Base-by-base conservation (phyloP, 1,140 invertebrate species). In the Nymphalis io region DNA sequence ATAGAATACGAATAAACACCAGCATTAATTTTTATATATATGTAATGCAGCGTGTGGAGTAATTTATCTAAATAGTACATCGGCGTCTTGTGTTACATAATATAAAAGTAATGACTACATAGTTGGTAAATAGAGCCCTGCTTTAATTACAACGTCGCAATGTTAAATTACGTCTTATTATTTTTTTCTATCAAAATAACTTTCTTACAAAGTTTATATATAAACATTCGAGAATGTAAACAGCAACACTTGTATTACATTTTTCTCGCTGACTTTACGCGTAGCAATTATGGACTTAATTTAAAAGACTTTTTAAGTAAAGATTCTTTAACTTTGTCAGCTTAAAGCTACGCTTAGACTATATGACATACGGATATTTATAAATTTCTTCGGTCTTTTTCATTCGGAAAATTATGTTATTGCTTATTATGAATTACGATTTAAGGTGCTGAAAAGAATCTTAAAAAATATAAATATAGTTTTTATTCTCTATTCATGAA, bases 11-110 rank as follows among this genome's bases (percentile, higher is more conserved):
- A 2, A 27, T 27, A 33, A 33, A 55, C 5, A 55, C 48, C 1
- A 27, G 21, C 3, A n/a, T 20, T 4, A 55, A n/a, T 15, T 55
- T 16, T 48, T 11, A 27, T 27, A 33, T n/a, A 23, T 55, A 10
- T 15, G 15, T 18, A 21, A 1, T 55, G 21, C 21, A 46, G 60
- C 38, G 59, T 60, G 46, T 42, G 55, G 20, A 58, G 68, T 74
- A 63, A 74, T 74, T 71, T 68, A 71, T 71, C 48, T 74, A 74
- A 74, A 55, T 71, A 62, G 58, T 40, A 39, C 68, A 59, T 61
- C 68, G 53, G n/a, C 38, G 51, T 68, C 27, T 33, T 33, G 71
- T 48, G 23, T 70, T 70, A 60, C 42, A 44, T 42, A 42, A 44
- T 59, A 69, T 62, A 69, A 69, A 39, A 69, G 60, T 69, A 51